Conservation (phyloP, 2,888 invertebrate species). For the Gortyna flavago region DNA sequence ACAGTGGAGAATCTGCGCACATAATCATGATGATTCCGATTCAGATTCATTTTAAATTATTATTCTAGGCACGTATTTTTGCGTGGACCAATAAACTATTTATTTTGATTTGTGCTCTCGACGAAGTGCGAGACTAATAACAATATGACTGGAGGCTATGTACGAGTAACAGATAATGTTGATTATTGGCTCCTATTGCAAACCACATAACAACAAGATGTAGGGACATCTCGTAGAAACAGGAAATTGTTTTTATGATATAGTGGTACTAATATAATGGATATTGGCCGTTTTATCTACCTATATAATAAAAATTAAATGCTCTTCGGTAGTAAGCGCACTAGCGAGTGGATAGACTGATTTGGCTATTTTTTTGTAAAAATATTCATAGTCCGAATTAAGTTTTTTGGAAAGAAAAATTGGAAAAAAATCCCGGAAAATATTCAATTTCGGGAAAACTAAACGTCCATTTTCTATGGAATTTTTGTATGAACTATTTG, state of each 20-base stretch:
- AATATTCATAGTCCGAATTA: too few relatives aligned
- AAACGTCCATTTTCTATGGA: not conserved
- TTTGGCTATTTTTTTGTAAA: too few relatives aligned
- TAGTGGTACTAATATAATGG: not conserved
- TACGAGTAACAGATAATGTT: not conserved
- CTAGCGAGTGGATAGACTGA: too few relatives aligned
- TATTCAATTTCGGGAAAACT: not conserved
- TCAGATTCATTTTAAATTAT: not conserved
- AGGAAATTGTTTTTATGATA: not conserved
- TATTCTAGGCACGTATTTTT: not conserved
- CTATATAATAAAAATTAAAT: too few relatives aligned
- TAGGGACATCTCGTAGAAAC: not conserved
- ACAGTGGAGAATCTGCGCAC: not conserved
- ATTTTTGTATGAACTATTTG: not conserved
- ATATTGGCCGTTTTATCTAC: not conserved
- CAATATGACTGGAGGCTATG: constrained; percentile 23
- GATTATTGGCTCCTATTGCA: not conserved
- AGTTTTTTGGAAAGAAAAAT: not conserved
- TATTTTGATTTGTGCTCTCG: constrained; percentile 32
- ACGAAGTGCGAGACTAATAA: constrained; percentile 19
- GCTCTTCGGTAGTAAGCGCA: too few relatives aligned
- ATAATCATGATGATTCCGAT: too few relatives aligned
- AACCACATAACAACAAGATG: not conserved
- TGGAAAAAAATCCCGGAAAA: not conserved
- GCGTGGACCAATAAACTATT: constrained; percentile 7